Evolutionary conservation across 37 sponge, comb jelly and placozoan genomes (phyloP).

Genomic region (Spongilla lacustris): DNA sequence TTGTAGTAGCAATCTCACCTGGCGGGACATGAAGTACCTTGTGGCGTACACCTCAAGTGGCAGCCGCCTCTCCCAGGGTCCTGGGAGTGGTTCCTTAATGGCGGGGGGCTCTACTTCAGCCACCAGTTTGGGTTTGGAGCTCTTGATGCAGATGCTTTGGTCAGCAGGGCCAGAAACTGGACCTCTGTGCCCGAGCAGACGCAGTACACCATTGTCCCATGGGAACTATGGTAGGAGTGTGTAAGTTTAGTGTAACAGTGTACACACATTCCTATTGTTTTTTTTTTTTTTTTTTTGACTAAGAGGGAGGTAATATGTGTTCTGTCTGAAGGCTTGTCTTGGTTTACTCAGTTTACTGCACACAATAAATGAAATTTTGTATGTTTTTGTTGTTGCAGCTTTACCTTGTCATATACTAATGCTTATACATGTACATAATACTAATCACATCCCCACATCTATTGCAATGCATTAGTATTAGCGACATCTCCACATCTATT

Average conservation of each 20-base stretch:
- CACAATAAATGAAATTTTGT: too few relatives aligned
- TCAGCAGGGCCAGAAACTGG: conserved; percentile 83
- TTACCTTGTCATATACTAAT: too few relatives aligned
- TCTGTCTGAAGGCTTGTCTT: too few relatives aligned
- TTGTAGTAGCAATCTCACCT: conserved; percentile 78
- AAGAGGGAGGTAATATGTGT: too few relatives aligned
- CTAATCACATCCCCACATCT: too few relatives aligned
- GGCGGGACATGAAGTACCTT: conserved; percentile 95
- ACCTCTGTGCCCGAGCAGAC: conserved; percentile 57
- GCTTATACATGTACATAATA: too few relatives aligned
- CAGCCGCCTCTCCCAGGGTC: conserved; percentile 3
- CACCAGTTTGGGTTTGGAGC: conserved; percentile 92
- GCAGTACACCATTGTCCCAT: neutral
- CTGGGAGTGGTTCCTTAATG: conserved; percentile 70
- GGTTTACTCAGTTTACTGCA: too few relatives aligned
- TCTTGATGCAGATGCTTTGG: conserved; percentile 78
- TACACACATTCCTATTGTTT: too few relatives aligned
- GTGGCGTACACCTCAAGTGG: conserved; percentile 56
- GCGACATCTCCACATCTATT: too few relatives aligned
- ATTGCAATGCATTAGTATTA: too few relatives aligned
- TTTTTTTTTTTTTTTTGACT: too few relatives aligned
- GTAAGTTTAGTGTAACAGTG: neutral
- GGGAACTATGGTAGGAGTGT: neutral
- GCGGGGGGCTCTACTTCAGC: conserved; percentile 72
- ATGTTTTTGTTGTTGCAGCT: too few relatives aligned